Percentiles rank a stretch among this genome's conserved stretches.
phyloP scores from a whole-genome alignment of 1,140 invertebrate genomes.

The Acarapis woodi region DNA sequence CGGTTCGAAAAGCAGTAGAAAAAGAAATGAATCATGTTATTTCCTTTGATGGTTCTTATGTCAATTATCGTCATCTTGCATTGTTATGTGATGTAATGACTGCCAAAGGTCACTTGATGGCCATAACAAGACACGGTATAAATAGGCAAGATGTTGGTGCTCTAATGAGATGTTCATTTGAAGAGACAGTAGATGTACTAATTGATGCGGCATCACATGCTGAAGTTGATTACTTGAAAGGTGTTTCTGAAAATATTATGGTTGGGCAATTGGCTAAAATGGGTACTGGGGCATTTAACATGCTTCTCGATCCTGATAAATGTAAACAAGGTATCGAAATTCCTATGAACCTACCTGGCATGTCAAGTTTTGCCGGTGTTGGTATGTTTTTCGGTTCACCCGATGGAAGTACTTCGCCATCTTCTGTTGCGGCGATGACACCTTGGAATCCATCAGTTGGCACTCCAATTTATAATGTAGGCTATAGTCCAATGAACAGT shows the following conservation, averaged over 20 bases:
- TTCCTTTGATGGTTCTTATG: conserved; percentile 96
- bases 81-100: conserved; percentile 99
- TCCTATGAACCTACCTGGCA: conserved; percentile 35
- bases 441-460: too few species aligned
- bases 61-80: conserved; percentile 96
- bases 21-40: conserved; percentile 99
- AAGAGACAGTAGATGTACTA: conserved; percentile 44
- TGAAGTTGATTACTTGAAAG: conserved; percentile 89
- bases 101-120: conserved; percentile 98
- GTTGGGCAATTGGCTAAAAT: conserved; percentile 90
- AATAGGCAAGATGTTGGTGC: conserved; percentile 97
- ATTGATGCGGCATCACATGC: conserved; percentile 93
- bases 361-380: conserved; percentile 21
- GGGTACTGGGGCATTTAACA: conserved; percentile 80
- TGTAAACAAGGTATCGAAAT: conserved; percentile 96
- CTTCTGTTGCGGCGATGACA: too few species aligned
- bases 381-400: conserved; percentile 66
- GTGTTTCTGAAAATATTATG: conserved; percentile 86
- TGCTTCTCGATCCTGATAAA: conserved; percentile 88
- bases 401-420: conserved; percentile 41
- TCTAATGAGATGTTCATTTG: conserved; percentile 44
- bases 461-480: too few species aligned
- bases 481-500: too few species aligned
- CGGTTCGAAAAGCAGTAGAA: conserved; percentile 94
- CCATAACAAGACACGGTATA: conserved; percentile 98